phyloP scores from a whole-genome alignment of 2,113 vertebrate species.

The Isichthys henryi region DNA sequence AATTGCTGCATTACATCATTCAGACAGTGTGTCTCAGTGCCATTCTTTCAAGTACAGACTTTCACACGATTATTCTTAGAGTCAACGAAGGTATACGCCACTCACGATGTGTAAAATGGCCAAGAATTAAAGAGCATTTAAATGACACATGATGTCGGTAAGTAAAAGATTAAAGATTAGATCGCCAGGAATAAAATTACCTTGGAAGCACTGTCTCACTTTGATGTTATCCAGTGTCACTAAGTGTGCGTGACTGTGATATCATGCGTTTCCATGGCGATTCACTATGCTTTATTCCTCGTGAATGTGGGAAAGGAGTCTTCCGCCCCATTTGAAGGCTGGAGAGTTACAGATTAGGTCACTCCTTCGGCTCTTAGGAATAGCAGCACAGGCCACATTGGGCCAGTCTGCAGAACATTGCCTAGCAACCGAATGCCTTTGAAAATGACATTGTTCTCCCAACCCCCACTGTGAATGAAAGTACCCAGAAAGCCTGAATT shows the following conservation, averaged over 20 bases:
- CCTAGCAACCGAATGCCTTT: constrained; percentile 4
- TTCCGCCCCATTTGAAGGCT: background rate
- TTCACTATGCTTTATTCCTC: background rate
- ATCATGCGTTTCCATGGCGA: background rate
- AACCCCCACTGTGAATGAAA: background rate
- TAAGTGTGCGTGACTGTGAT: background rate
- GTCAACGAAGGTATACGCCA: background rate
- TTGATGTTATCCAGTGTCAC: background rate
- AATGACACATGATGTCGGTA: background rate
- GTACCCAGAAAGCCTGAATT: background rate
- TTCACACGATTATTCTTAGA: background rate
- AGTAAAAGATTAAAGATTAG: background rate
- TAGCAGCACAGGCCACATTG: background rate
- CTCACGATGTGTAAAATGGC: background rate
- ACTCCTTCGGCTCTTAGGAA: background rate
- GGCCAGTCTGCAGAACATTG: background rate
- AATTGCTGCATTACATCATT: background rate
- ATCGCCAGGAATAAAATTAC: background rate
- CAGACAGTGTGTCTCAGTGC: background rate
- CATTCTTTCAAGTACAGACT: background rate
- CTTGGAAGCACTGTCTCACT: background rate
- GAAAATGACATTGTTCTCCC: background rate
- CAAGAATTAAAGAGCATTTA: background rate
- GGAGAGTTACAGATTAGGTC: background rate
- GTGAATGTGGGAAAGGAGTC: background rate